Evolutionary conservation across 2,888 invertebrate genomes (phyloP), one percentile per base, ranked within the genome.

Genomic region (Willowsia nigromaculata): DNA sequence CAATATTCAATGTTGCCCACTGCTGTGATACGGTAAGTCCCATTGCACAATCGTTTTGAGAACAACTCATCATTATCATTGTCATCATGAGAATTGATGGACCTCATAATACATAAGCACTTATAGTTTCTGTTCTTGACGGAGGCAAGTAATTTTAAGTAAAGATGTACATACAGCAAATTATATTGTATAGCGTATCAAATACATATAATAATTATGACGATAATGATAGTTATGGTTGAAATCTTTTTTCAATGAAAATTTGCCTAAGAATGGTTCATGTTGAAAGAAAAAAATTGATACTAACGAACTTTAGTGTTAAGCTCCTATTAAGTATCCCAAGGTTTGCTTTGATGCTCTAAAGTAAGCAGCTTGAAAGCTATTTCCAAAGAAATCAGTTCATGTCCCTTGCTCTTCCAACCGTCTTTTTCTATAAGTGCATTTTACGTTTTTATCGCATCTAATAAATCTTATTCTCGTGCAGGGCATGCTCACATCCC

Each of bases 121-220:
- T 22, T 30, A 9, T 9, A 1, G n/a, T 68, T 13, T 68, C 37
- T 68, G 68, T 68, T 68, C 40, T 37, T 68, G 68, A 68, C 68
- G 40, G 37, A 62, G 30, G 13, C 13, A n/a, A 18, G 22, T 18
- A 22, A 3, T 18, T 56, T 56, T 11, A 56, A 22, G 47, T 47
- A 47, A 13, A n/a, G n/a, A n/a, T n/a, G n/a, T n/a, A n/a, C n/a
- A n/a, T 2, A 47, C 7, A 1, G 2, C 22, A 56, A 56, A 22
- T 56, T 2, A 56, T 56, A 56, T 22, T 18, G 22, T 22, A 56
- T 11, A 56, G 30, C 6, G 9, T 15, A 27, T 33, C 27, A 65
- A 30, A 43, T 71, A 43, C 40, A 47, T 43, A 76, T 76, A 76
- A 76, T 76, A 76, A 76, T 76, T 76, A 76, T 47, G 13, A 15